These are phyloP conservation scores for Achatina immaculata DNA, from an alignment of 1,140 invertebrate species.

Conservation along the genomic window DNA sequence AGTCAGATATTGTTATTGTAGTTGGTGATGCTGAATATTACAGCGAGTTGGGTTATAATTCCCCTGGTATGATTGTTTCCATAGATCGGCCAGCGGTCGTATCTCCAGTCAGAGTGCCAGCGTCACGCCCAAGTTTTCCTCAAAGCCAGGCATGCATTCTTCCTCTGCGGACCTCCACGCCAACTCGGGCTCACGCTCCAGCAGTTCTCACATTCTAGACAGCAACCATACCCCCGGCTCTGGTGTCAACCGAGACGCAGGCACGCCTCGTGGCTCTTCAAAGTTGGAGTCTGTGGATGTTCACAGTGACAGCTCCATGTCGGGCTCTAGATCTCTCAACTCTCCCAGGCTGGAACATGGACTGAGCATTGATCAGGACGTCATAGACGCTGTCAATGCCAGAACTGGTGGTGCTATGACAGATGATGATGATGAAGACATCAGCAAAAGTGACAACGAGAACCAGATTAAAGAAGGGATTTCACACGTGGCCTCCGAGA, in stretches of 20 bases:
- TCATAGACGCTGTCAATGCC: conserved; percentile 40
- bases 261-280: conserved; percentile 36
- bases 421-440: conserved; percentile 22
- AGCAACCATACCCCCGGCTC: conserved; percentile 25
- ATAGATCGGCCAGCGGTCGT: conserved; percentile 66
- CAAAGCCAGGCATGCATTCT: conserved; percentile 60
- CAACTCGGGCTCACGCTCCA: conserved; percentile 67
- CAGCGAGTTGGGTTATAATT: too few relatives aligned
- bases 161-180: conserved; percentile 62
- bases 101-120: conserved; percentile 67
- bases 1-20: too few relatives aligned
- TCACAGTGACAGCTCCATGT: conserved; percentile 66
- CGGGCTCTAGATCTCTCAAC: conserved; percentile 60
- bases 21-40: too few relatives aligned
- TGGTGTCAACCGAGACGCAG: neutral
- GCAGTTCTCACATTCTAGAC: conserved; percentile 66
- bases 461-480: conserved; percentile 21
- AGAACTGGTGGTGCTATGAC: conserved; percentile 35
- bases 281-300: conserved; percentile 60
- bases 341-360: conserved; percentile 55
- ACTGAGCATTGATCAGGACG: conserved; percentile 37
- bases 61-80: too few relatives aligned
- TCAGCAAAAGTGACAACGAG: neutral
- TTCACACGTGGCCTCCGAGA: conserved; percentile 27
- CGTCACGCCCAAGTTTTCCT: conserved; percentile 65